A percentile compares a stretch with the other conserved stretches of the same genome.
Evolutionary conservation across 2,797 vertebrate species (phyloP).

Genomic region (Coranthus polyacanthus): DNA sequence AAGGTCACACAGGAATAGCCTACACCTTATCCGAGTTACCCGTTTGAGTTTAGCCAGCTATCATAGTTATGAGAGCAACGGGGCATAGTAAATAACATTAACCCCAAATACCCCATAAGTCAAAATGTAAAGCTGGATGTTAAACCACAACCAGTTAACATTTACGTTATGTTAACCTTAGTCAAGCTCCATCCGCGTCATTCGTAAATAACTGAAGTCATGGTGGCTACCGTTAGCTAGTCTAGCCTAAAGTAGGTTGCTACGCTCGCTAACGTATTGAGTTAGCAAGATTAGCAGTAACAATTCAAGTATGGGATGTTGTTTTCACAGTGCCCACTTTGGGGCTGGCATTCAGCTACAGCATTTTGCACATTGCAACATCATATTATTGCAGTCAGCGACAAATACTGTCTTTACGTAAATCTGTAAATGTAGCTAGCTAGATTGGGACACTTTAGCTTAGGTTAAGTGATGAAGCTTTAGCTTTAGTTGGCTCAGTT

Average conservation of each 20-base stretch:
- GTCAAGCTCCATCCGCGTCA: not conserved
- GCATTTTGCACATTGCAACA: not conserved
- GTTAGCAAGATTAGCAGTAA: not conserved
- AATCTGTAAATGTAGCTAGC: not conserved
- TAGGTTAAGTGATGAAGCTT: conserved; percentile 4
- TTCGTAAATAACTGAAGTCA: not conserved
- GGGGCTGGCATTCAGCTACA: accelerated
- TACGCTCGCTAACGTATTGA: conserved; percentile 36
- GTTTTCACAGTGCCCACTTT: not conserved
- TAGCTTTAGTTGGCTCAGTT: conserved; percentile 21
- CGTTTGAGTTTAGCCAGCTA: conserved; percentile 24
- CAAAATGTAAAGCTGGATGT: not conserved
- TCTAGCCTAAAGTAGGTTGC: conserved; percentile 10
- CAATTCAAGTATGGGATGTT: not conserved
- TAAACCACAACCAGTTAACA: not conserved
- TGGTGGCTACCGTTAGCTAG: conserved; percentile 45
- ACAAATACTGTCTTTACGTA: not conserved
- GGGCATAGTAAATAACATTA: not conserved
- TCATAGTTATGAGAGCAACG: not conserved
- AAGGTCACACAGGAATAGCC: conserved; percentile 70
- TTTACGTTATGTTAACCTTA: not conserved
- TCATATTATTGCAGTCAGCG: not conserved
- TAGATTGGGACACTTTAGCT: not conserved
- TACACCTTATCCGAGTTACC: conserved; percentile 8
- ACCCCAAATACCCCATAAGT: no score